Percentiles rank a stretch among this genome's conserved stretches.
Evolutionary conservation across 2,888 invertebrate species (phyloP).

Genomic region (Dione vanillae): DNA sequence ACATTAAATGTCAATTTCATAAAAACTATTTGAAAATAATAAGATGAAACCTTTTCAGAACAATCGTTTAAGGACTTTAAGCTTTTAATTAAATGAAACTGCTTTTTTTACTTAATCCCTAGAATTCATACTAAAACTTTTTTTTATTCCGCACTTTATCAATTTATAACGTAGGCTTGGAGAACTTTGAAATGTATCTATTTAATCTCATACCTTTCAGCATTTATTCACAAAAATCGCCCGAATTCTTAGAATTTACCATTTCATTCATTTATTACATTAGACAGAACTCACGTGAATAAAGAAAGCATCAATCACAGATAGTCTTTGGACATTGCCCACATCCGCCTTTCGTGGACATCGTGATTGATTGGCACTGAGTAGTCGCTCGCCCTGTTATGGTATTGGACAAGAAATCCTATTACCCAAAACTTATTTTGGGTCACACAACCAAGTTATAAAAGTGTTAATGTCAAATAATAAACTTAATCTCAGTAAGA

Average conservation of each 20-base stretch:
- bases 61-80: not conserved
- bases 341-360: conserved; percentile 37
- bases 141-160: too few relatives aligned
- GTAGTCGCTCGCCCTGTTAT: not conserved
- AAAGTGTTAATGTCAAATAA: not conserved
- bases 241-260: not conserved
- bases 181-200: too few relatives aligned
- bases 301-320: conserved; percentile 30
- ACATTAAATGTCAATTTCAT: not conserved
- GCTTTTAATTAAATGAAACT: not conserved
- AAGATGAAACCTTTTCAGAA: not conserved
- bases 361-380: conserved; percentile 31
- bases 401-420: conserved; percentile 15
- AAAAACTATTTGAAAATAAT: not conserved
- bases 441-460: not conserved
- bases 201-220: too few relatives aligned
- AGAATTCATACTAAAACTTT: too few relatives aligned
- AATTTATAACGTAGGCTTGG: too few relatives aligned
- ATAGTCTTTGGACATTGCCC: conserved; percentile 25
- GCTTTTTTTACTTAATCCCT: too few relatives aligned
- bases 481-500: too few relatives aligned
- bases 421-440: conserved; percentile 17
- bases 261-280: not conserved
- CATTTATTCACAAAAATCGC: not conserved
- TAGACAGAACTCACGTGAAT: conserved; percentile 11